Conservation (phyloP, 2,113 vertebrate genomes). For the Chrysochloris asiatica region DNA sequence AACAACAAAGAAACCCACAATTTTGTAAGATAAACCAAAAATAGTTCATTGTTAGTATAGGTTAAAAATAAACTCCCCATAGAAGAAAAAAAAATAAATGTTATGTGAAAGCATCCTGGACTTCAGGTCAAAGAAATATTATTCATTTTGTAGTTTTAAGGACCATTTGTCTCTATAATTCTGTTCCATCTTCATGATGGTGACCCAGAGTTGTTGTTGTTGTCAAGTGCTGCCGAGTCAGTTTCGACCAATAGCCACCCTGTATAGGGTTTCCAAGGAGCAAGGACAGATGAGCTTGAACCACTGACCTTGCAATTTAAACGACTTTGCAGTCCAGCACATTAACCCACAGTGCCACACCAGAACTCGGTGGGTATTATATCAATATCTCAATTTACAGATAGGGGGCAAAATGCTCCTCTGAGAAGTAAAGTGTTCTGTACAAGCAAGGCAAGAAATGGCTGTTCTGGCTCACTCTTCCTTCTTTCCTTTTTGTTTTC, state of each 20-base stretch:
- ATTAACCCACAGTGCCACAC: no score
- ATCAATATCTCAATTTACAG: background rate
- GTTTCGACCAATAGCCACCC: no score
- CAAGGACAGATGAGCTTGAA: no score
- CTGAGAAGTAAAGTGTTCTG: background rate
- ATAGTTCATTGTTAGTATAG: slow-evolving; percentile 4
- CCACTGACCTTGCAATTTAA: no score
- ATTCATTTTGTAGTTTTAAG: background rate
- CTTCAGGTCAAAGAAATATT: background rate
- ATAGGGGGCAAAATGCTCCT: background rate
- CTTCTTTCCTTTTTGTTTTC: no score
- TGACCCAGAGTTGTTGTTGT: background rate
- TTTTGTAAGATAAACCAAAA: slow-evolving; percentile 16
- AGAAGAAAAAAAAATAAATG: background rate
- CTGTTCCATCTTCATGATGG: background rate
- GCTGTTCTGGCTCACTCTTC: no score
- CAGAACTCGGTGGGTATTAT: background rate
- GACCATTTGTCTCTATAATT: background rate
- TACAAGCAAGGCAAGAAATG: background rate
- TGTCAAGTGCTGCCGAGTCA: no score
- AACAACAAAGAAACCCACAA: slow-evolving; percentile 35
- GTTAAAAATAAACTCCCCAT: slow-evolving; percentile 44
- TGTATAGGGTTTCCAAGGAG: no score
- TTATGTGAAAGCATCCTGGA: background rate
- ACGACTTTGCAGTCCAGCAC: no score